Base-by-base conservation (phyloP, 2,113 vertebrate genomes). In the Argyrosomus japonicus region DNA sequence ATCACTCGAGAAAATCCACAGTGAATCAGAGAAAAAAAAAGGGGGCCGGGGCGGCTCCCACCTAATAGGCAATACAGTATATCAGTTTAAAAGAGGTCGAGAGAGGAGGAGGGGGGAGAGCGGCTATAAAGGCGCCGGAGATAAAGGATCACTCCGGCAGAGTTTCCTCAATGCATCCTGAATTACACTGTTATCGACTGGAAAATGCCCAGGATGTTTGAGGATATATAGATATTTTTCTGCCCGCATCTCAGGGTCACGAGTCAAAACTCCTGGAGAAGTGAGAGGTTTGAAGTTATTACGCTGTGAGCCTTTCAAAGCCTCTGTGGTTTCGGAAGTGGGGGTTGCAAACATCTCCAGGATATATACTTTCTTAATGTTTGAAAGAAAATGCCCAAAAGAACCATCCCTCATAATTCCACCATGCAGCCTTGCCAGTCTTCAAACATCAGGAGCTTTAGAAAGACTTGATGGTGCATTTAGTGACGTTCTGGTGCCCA, bases 21-120 rank as follows among this genome's bases (percentile, higher is more conserved):
- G 82, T 68, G 77, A 85, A 71, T 77, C 77, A 79, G 27, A 71
- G 60, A 65, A 36, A 36, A 36, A 36, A 36, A 36, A 36, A 36
- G 36, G 50, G 67, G 63, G 75, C 71, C 57, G 8, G 60, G 77
- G 62, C 40, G 50, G 65, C 83, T 82, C 54, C 29, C 61, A 3
- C 62, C 82, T 82, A 81, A 88, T 74, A 79, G 84, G 70, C 51
- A 82, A 77, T 75, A 82, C 84, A 80, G 83, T 88, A 88, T 77
- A 85, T 88, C 85, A 85, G 89, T 83, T 85, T 85, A 87, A 56
- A 86, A 76, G 77, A 82, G 91, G 86, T 71, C 43, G 36, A 7
- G 82, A 63, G 83, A 3, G 54, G 43, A 64, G 58, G 36, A 58
- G 70, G 71, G 72, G 73, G 70, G 81, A 32, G 53, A 77, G 77